Base-by-base conservation (phyloP, 2,113 vertebrate species). In the Bos indicus region DNA sequence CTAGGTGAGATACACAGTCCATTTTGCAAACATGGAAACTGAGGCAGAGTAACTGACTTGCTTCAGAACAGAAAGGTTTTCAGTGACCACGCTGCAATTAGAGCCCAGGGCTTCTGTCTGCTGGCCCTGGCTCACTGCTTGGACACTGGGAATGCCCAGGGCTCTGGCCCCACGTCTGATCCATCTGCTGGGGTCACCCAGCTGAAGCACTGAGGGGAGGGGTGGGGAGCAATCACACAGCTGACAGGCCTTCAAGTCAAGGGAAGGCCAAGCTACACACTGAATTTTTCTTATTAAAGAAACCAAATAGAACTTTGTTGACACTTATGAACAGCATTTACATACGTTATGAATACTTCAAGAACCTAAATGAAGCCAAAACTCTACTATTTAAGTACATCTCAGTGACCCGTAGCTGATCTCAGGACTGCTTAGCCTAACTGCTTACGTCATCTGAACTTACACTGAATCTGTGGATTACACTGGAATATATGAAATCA, bases 301-400 rank as follows among this genome's bases (percentile, higher is more conserved):
- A 84, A 51, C 3, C 57, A 89, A 83, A 15, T 0, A 87, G 56
- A 85, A 81, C 56, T 87, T 54, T 84, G 60, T 57, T 85, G 43
- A 74, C 7, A 90, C 16, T 90, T 57, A 82, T 5, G 5, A 59
- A 78, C 80, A 71, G 16, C 28, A 46, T 40, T 89, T 91, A 85
- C 54, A 3, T 40, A 57, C 5, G 28, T 2, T 84, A 17, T 40
- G 77, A 48, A 19, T 89, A 88, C 46, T n/a, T 94, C 25, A 46
- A 80, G 64, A 90, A 54, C 81, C 93, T 23, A 60, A 91, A 48
- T 17, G 90, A 93, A 89, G 30, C 43, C 43, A 71, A 86, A 78
- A 46, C 7, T 30, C 36, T 33, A 56, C 52, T 64, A 77, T 62
- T 83, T 89, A 86, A 90, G 21, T 54, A 33, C 23, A 59, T 43